A percentile compares a stretch with the other conserved stretches of the same genome.
Evolutionary conservation across 1,140 invertebrate genomes (phyloP).

Genomic region (Trichogramma pretiosum): DNA sequence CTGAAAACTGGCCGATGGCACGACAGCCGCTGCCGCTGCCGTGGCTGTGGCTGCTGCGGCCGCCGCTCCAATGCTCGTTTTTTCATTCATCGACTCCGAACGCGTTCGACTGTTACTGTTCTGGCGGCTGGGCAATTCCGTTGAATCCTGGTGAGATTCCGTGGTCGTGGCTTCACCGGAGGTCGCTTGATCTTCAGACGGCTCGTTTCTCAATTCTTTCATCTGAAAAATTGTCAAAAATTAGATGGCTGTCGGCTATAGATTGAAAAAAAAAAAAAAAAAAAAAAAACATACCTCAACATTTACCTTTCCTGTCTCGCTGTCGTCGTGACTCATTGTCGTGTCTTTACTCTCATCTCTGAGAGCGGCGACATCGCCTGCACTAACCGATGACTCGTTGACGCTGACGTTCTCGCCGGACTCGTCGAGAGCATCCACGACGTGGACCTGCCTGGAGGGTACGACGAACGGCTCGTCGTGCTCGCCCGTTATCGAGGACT

Average conservation of each 20-base stretch:
- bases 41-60: slow-evolving; percentile 33
- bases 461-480: slow-evolving; percentile 20
- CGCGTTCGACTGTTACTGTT: slow-evolving; percentile 39
- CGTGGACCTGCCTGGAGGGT: slow-evolving; percentile 21
- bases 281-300: slow-evolving; percentile 19
- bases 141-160: slow-evolving; percentile 36
- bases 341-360: slow-evolving; percentile 24
- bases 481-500: too few relatives aligned
- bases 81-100: slow-evolving; percentile 47
- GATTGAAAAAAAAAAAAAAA: too few relatives aligned
- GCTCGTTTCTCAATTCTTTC: slow-evolving; percentile 15
- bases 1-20: slow-evolving; percentile 34
- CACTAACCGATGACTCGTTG: slow-evolving; percentile 38
- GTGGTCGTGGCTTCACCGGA: slow-evolving; percentile 19
- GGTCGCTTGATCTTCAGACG: slow-evolving; percentile 9
- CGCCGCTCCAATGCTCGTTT: too few relatives aligned
- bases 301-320: slow-evolving; percentile 22
- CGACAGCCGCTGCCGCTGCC: slow-evolving; percentile 46
- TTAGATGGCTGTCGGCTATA: too few relatives aligned
- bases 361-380: slow-evolving; percentile 23
- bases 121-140: slow-evolving; percentile 31
- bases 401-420: slow-evolving; percentile 39
- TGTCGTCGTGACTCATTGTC: slow-evolving; percentile 30
- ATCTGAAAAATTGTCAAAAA: slow-evolving; percentile 11
- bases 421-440: slow-evolving; percentile 19